A percentile compares a stretch with the other conserved stretches of the same genome.
phyloP scores from a whole-genome alignment of 2,113 vertebrate genomes.

The Lepisosteus osseus region DNA sequence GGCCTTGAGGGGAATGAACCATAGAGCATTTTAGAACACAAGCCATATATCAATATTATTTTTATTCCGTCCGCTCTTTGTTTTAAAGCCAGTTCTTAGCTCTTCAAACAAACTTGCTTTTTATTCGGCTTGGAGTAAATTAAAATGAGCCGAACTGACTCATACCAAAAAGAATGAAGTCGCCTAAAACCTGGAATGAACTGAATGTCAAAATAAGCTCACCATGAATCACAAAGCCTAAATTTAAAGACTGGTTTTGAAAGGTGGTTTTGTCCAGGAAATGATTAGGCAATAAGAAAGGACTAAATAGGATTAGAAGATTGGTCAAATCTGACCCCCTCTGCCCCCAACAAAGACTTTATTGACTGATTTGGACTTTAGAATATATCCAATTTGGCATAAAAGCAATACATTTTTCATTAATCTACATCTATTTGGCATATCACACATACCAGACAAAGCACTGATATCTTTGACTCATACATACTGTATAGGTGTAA shows the following conservation, averaged over 20 bases:
- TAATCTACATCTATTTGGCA: too few relatives aligned
- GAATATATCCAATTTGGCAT: not conserved
- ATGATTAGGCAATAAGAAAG: conserved; percentile 1
- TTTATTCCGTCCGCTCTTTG: conserved; percentile 12
- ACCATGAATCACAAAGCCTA: not conserved
- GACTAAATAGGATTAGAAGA: not conserved
- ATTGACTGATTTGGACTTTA: not conserved
- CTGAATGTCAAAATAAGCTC: not conserved
- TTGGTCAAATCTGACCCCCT: not conserved
- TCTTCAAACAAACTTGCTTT: conserved; percentile 12
- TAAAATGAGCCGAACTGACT: not conserved
- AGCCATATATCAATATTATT: conserved; percentile 22
- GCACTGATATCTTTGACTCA: too few relatives aligned
- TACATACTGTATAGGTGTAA: too few relatives aligned
- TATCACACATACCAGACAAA: too few relatives aligned
- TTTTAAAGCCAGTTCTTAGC: conserved; percentile 31
- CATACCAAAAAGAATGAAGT: not conserved
- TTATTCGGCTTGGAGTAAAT: not conserved
- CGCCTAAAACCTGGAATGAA: conserved; percentile 1
- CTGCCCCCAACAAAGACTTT: too few relatives aligned
- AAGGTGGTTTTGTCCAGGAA: not conserved
- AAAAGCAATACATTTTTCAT: not conserved
- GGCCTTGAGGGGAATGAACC: not conserved
- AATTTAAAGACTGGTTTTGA: not conserved
- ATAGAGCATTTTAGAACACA: not conserved